Base-by-base conservation (phyloP, 2,113 vertebrate species). In the Herpailurus yagouaroundi region DNA sequence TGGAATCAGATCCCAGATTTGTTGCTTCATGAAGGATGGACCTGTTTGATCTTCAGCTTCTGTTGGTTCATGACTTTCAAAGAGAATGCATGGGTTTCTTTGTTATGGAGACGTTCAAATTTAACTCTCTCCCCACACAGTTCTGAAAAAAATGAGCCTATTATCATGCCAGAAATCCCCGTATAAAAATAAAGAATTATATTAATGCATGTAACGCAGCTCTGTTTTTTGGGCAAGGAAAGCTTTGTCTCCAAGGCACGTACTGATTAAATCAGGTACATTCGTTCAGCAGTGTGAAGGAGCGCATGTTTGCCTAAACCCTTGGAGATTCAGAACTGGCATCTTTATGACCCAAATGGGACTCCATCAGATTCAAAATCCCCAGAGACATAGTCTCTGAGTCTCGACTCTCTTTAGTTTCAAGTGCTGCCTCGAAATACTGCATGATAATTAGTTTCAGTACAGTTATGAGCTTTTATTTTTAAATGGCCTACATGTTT, bases 381-480 rank as follows among this genome's bases (percentile, higher is more conserved):
- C 95, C 98, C 91, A 63, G 68, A 36, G 97, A 95, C 27, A 50
- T 36, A 52, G 10, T 83, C 73, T 96, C 82, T 91, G 36, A 93
- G 83, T 95, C 91, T 97, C 89, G 94, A 95, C 71, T 97, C 98
- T 98, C 95, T 91, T 98, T 96, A 93, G 93, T 98, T 98, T 98
- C 95, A 98, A 98, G 96, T 89, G 91, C 96, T 95, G 77, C 83
- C 95, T 91, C 98, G 95, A 98, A 98, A 98, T 90, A 98, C 89
- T 95, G 83, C 52, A 95, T 50, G 23, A 81, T 76, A 98, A 98
- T 98, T 98, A 97, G 95, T 98, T 98, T 87, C 96, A 87, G 50
- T 68, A 98, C 81, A 94, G 29, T n/a, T 97, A 88, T 94, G 95
- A 97, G 74, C 25, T 80, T 97, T 91, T 97, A 82, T 93, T 97